A percentile compares a stretch with the other conserved stretches of the same genome.
Evolutionary conservation across 2,113 vertebrate genomes (phyloP).

Genomic region (Falcunculus frontatus): DNA sequence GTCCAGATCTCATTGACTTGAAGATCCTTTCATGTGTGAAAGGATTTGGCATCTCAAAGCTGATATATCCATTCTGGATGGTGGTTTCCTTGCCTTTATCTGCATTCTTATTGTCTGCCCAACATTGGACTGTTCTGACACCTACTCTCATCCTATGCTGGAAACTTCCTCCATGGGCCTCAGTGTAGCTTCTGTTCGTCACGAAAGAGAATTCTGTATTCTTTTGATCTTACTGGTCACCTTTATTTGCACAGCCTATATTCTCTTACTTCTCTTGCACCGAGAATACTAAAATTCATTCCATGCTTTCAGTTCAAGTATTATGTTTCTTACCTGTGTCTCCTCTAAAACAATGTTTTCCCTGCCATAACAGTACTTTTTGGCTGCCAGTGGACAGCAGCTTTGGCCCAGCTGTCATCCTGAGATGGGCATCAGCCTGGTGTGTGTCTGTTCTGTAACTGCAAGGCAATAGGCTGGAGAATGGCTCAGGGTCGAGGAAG

Average conservation of each 20-base stretch:
- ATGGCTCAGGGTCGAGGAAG: background rate
- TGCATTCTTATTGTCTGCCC: background rate
- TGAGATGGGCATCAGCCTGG: background rate
- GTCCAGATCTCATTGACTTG: background rate
- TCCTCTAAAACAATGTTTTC: background rate
- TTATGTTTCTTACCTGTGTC: background rate
- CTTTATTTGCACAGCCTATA: background rate
- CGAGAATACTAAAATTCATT: background rate
- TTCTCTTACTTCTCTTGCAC: background rate
- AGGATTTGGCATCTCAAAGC: background rate
- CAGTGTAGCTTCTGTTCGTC: background rate
- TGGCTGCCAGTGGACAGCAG: background rate
- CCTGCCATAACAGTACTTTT: rapidly evolving
- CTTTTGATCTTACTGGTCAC: background rate
- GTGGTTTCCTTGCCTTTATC: background rate
- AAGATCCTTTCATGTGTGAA: background rate
- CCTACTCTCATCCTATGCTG: background rate
- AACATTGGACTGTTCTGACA: background rate
- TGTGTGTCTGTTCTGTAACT: background rate
- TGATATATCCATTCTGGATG: background rate
- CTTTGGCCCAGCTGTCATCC: background rate
- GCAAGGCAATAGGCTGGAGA: background rate
- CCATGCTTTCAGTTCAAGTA: background rate
- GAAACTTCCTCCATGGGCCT: background rate
- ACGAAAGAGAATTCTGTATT: background rate